Conservation (phyloP, 2,888 invertebrate genomes). For the Nephrotoma appendiculata region DNA sequence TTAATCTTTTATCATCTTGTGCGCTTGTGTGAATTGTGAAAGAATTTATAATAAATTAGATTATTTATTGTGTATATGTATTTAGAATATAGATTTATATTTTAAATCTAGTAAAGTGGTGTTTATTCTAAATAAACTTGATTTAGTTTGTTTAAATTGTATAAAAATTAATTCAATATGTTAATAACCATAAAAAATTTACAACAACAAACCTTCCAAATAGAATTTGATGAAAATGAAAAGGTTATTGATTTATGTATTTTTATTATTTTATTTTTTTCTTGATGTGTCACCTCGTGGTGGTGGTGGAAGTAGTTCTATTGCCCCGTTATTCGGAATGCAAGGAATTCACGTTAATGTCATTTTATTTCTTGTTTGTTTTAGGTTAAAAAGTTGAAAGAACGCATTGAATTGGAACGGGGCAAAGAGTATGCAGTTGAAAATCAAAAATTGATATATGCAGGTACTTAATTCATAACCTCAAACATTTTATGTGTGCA, state of each 20-base stretch:
- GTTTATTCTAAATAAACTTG: not conserved
- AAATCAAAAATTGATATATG: constrained; percentile 89
- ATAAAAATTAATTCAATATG: constrained; percentile 38
- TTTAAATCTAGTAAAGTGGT: not conserved
- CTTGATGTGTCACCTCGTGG: not conserved
- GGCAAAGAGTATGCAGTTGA: constrained; percentile 78
- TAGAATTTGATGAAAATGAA: constrained; percentile 74
- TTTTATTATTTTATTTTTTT: not conserved
- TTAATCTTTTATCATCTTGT: not conserved
- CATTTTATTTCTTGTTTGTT: not conserved
- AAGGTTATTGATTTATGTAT: constrained; percentile 38
- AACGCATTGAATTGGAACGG: constrained; percentile 79
- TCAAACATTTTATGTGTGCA: not conserved
- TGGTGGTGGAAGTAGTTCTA: not conserved
- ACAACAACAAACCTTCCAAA: constrained; percentile 83
- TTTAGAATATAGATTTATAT: not conserved
- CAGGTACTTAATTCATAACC: constrained; percentile 46
- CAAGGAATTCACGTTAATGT: not conserved
- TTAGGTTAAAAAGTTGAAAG: constrained; percentile 59
- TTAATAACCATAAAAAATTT: constrained; percentile 84
- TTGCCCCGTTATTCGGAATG: not conserved
- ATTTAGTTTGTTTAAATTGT: not conserved
- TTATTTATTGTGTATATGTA: not conserved
- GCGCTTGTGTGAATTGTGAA: not conserved
- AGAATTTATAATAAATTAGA: not conserved